Evolutionary conservation across 2,113 vertebrate genomes (phyloP).

Genomic region (Equus przewalskii): DNA sequence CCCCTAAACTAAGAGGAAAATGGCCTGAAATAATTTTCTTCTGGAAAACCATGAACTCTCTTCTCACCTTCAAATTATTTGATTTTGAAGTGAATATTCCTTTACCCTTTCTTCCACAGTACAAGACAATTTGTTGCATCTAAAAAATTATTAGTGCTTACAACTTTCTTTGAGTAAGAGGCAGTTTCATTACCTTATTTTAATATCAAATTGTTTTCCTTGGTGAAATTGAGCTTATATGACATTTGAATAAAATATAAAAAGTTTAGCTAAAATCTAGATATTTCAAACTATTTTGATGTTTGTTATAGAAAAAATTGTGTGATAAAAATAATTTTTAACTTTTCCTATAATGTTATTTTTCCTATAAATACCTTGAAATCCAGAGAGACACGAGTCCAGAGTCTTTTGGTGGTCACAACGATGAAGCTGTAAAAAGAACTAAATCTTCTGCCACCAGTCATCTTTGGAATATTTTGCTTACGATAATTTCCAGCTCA

Average conservation of each 20-base stretch:
- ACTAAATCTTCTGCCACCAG: not conserved
- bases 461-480: conserved; percentile 4
- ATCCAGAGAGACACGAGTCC: not conserved
- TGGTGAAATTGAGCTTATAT: not conserved
- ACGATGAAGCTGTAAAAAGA: not conserved
- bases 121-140: not conserved
- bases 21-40: not conserved
- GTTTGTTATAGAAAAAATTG: not conserved
- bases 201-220: not conserved
- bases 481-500: not conserved
- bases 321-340: not conserved
- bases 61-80: not conserved
- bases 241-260: conserved; percentile 13
- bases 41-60: not conserved
- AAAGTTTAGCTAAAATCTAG: not conserved
- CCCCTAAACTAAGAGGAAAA: not conserved
- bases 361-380: not conserved
- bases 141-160: not conserved
- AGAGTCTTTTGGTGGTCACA: not conserved
- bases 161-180: not conserved
- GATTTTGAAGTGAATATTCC: conserved; percentile 34
- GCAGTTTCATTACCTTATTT: not conserved
- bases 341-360: not conserved
- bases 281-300: not conserved
- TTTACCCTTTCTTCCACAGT: not conserved